Percentiles rank a stretch among this genome's conserved stretches.
These are phyloP conservation scores for Drosophila pallidifrons DNA, from an alignment of 1,140 invertebrate species.

Conservation along the genomic window DNA sequence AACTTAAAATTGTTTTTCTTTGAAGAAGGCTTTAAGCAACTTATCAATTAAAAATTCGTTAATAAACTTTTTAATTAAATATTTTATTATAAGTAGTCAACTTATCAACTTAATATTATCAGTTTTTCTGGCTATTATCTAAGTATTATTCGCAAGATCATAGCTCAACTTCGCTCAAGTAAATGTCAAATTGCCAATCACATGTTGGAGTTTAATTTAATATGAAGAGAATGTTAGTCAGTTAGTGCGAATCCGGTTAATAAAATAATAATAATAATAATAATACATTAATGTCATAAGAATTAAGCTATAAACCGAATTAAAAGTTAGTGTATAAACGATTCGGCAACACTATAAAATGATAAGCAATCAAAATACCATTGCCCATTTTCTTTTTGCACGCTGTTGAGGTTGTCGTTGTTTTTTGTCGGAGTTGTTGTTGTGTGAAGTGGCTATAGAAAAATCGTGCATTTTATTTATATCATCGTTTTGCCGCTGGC, in stretches of 20 bases:
- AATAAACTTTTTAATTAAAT: neutral
- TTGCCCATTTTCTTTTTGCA: conserved; percentile 17
- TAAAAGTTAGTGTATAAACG: neutral
- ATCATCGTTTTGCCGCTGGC: conserved; percentile 73
- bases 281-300: neutral
- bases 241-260: neutral
- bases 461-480: conserved; percentile 75
- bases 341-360: conserved; percentile 2
- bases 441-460: conserved; percentile 38
- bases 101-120: neutral
- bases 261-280: neutral
- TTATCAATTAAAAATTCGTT: neutral
- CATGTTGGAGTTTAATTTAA: neutral
- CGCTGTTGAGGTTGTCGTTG: neutral
- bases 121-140: neutral
- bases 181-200: neutral
- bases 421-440: neutral
- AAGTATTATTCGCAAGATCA: neutral
- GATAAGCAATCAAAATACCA: conserved; percentile 4
- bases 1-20: too few species aligned
- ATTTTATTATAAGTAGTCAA: neutral
- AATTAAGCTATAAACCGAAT: neutral
- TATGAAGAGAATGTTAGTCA: neutral
- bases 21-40: too few species aligned
- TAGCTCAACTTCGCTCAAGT: neutral